phyloP scores from a whole-genome alignment of 2,888 invertebrate genomes.

The Ceriagrion tenellum region DNA sequence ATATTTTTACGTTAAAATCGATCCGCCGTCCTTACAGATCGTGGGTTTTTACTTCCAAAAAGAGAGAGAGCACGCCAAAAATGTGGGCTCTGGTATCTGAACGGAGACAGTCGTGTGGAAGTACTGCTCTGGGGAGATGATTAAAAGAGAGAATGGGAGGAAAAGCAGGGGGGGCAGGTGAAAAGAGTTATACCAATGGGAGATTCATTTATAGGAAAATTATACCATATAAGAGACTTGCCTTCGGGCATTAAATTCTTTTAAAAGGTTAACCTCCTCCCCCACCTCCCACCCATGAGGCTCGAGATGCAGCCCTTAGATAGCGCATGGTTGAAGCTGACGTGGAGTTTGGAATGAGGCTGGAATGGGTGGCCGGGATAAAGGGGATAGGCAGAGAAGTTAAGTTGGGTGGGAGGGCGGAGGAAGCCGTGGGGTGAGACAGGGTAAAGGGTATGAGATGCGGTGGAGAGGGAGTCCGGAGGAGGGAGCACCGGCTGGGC shows the following conservation, averaged over 20 bases:
- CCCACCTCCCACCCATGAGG: too few species aligned
- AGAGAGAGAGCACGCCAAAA: too few species aligned
- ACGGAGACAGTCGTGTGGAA: too few species aligned
- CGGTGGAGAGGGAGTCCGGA: neutral
- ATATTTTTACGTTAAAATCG: too few species aligned
- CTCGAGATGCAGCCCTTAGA: neutral
- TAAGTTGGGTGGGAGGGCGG: neutral
- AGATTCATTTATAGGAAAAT: neutral
- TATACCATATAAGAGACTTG: neutral
- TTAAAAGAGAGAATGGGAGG: neutral
- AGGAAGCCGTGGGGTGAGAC: neutral
- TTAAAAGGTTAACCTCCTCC: neutral
- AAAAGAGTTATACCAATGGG: neutral
- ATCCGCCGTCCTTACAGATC: too few species aligned
- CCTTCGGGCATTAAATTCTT: neutral
- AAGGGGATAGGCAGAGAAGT: neutral
- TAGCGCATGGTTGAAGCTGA: neutral
- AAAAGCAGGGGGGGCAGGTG: neutral
- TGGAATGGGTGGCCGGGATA: neutral
- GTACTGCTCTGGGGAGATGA: neutral
- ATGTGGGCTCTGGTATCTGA: too few species aligned
- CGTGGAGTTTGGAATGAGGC: constrained; percentile 9
- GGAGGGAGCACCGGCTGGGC: neutral
- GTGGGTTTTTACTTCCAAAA: too few species aligned
- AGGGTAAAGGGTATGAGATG: too few species aligned